These are phyloP conservation scores for Trissolcus brochymenae DNA, from an alignment of 2,888 invertebrate species.

Conservation along the genomic window DNA sequence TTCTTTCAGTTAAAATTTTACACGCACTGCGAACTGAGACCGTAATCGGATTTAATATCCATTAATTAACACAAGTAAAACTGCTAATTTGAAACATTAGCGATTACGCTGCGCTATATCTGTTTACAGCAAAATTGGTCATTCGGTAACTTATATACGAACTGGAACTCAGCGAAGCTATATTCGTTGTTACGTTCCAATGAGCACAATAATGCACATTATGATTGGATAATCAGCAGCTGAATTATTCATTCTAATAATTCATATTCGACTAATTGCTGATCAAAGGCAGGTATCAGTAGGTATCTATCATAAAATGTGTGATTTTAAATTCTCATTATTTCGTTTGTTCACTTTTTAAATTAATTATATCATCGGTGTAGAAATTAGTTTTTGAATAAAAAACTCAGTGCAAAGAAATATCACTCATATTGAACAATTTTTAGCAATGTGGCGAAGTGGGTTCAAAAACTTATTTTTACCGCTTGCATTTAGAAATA, in stretches of 20 bases:
- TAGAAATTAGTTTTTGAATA: no score
- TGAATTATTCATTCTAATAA: conserved; percentile 44
- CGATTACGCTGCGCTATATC: conserved; percentile 14
- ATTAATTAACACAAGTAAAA: conserved; percentile 18
- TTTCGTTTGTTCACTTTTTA: background rate
- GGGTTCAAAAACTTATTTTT: no score
- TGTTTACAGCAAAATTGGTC: conserved; percentile 14
- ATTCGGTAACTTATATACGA: background rate
- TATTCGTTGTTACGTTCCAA: conserved; percentile 32
- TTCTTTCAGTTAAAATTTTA: conserved; percentile 7
- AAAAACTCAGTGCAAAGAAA: no score
- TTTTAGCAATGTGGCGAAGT: no score
- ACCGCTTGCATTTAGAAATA: no score
- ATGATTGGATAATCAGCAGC: conserved; percentile 36
- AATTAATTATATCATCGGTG: no score
- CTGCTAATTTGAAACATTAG: conserved; percentile 19
- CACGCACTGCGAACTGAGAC: conserved; percentile 4
- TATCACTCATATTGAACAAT: no score
- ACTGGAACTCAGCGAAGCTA: conserved; percentile 12
- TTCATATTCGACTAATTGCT: conserved; percentile 32
- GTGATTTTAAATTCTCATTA: conserved; percentile 13
- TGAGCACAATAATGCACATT: conserved; percentile 27
- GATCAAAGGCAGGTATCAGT: conserved; percentile 12
- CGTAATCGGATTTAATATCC: conserved; percentile 7
- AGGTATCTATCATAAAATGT: no score